phyloP scores from a whole-genome alignment of 1,140 invertebrate species.

The Heliconius melpomene region DNA sequence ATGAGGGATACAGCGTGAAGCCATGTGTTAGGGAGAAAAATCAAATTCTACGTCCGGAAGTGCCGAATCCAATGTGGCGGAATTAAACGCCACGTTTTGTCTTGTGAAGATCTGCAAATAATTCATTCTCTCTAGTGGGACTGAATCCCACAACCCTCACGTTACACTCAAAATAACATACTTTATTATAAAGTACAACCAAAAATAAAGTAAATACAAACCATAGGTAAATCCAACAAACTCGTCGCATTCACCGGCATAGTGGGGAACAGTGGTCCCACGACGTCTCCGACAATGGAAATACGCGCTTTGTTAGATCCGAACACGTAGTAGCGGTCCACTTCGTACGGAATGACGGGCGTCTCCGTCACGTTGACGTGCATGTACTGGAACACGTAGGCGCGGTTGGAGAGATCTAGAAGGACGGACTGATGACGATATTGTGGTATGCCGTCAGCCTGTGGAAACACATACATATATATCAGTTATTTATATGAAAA shows the following conservation, averaged over 20 bases:
- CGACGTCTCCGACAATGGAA: conserved; percentile 96
- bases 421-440: conserved; percentile 95
- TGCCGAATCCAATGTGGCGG: too few species aligned
- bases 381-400: conserved; percentile 96
- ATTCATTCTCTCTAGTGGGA: too few species aligned
- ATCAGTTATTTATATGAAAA: background rate
- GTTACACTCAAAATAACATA: background rate
- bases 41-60: too few species aligned
- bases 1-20: too few species aligned
- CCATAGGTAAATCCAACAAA: conserved; percentile 90
- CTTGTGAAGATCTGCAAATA: too few species aligned
- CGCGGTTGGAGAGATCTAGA: conserved; percentile 94
- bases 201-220: conserved; percentile 51
- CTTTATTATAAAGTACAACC: background rate
- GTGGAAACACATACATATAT: conserved; percentile 18
- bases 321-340: conserved; percentile 93
- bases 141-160: too few species aligned
- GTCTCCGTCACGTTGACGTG: conserved; percentile 96
- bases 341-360: conserved; percentile 93
- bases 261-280: conserved; percentile 95
- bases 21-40: too few species aligned
- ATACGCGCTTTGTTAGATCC: conserved; percentile 94
- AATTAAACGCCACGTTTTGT: too few species aligned
- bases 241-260: conserved; percentile 95
- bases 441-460: conserved; percentile 96